phyloP scores from a whole-genome alignment of 2,888 invertebrate genomes.

The Plagodis dolabraria region DNA sequence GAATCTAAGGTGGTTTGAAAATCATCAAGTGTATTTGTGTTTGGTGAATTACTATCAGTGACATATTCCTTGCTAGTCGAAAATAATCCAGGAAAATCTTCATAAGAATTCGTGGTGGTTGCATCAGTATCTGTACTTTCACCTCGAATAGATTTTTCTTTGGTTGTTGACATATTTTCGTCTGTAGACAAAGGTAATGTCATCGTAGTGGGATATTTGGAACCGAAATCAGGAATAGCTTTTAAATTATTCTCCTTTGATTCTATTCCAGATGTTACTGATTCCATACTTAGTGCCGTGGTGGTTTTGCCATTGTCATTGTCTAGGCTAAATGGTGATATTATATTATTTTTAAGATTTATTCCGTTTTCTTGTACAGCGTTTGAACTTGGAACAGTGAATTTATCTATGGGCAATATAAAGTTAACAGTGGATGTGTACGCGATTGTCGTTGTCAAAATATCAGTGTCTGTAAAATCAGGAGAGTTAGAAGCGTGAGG shows the following conservation, averaged over 20 bases:
- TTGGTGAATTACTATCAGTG: slow-evolving; percentile 15
- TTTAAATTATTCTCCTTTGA: background rate
- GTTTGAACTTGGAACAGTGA: background rate
- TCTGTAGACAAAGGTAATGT: background rate
- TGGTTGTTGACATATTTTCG: slow-evolving; percentile 2
- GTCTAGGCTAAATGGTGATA: too few species aligned
- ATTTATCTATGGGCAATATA: background rate
- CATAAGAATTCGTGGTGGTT: slow-evolving; percentile 9
- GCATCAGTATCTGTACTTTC: slow-evolving; percentile 2
- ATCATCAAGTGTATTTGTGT: slow-evolving; percentile 28
- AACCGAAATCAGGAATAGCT: background rate
- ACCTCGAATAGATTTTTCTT: slow-evolving; percentile 8
- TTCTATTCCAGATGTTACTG: background rate
- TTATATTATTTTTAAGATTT: too few species aligned
- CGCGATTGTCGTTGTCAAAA: slow-evolving; percentile 7
- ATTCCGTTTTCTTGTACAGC: background rate
- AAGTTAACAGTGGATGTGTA: slow-evolving; percentile 6
- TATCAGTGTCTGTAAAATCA: slow-evolving; percentile 22
- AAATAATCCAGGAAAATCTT: background rate
- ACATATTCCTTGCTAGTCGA: slow-evolving; percentile 10
- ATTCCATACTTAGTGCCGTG: background rate
- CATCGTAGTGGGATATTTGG: background rate
- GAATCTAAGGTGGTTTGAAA: slow-evolving; percentile 36
- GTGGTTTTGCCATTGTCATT: background rate
- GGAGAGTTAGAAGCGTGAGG: slow-evolving; percentile 27